These are phyloP conservation scores for Eristalinus sepulchralis DNA, from an alignment of 2,888 invertebrate genomes.

Conservation along the genomic window DNA sequence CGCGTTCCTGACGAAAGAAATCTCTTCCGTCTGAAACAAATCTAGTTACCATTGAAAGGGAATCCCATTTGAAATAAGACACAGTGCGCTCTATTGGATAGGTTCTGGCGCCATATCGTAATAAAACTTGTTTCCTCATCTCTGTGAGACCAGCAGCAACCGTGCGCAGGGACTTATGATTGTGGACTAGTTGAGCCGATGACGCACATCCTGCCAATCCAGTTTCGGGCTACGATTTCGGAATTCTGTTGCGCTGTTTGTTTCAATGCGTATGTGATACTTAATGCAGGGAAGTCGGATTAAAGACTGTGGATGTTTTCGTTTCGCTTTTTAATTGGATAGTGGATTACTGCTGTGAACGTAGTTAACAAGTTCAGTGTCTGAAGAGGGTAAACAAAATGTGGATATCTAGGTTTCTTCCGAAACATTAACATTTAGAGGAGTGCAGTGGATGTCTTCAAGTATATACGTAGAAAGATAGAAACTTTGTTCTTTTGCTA, in stretches of 20 bases:
- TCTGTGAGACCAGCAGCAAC: neutral
- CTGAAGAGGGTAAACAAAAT: too few species aligned
- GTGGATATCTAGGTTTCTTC: too few species aligned
- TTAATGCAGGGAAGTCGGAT: neutral
- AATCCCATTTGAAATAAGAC: neutral
- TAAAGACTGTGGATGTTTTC: too few species aligned
- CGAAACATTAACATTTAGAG: too few species aligned
- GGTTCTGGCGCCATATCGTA: neutral
- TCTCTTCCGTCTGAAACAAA: too few species aligned
- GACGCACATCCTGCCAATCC: neutral
- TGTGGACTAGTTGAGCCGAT: neutral
- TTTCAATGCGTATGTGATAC: neutral
- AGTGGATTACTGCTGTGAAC: too few species aligned
- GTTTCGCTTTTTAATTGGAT: too few species aligned
- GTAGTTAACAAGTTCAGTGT: too few species aligned
- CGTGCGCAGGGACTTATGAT: neutral
- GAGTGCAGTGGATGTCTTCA: too few species aligned
- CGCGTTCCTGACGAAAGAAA: too few species aligned
- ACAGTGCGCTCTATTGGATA: neutral
- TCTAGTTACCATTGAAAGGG: neutral
- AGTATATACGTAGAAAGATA: too few species aligned
- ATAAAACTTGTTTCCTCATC: neutral
- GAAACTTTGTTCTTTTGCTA: too few species aligned
- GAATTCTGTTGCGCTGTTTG: neutral
- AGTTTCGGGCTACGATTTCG: neutral